Evolutionary conservation across 2,113 vertebrate species (phyloP).

Genomic region (Oncorhynchus mykiss): DNA sequence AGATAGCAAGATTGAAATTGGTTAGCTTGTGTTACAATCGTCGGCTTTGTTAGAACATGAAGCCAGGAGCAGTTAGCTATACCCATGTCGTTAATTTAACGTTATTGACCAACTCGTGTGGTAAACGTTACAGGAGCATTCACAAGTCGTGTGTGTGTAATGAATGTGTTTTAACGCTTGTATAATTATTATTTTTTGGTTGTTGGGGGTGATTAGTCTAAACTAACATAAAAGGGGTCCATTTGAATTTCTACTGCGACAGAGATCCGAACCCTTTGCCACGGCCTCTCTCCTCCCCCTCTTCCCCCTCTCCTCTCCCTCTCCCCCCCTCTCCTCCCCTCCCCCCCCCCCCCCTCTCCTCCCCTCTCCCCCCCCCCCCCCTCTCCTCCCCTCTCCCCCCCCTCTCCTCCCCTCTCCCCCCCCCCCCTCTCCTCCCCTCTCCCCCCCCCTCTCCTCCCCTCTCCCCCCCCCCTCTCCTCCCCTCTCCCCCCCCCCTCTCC

Average conservation of each 20-base stretch:
- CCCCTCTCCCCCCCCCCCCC: rapidly evolving
- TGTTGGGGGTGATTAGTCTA: background rate
- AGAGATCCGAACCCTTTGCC: conserved; percentile 1
- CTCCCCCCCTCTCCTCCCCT: too few relatives aligned
- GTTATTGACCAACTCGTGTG: background rate
- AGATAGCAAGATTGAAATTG: background rate
- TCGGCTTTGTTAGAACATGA: background rate
- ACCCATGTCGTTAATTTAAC: too few relatives aligned
- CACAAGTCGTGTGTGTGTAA: background rate
- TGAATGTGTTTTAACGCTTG: background rate
- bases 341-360: background rate
- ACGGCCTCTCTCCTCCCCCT: background rate
- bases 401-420: rapidly evolving
- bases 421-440: too few relatives aligned
- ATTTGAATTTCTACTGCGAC: background rate
- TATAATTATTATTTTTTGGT: background rate
- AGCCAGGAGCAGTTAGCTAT: background rate
- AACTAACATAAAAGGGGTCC: background rate
- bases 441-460: background rate
- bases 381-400: too few relatives aligned
- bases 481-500: background rate
- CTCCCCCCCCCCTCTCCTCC: background rate
- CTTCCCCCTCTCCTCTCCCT: too few relatives aligned
- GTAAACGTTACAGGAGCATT: background rate
- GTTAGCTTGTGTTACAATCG: background rate